phyloP scores from a whole-genome alignment of 2,888 invertebrate species.

The Metellina segmentata region DNA sequence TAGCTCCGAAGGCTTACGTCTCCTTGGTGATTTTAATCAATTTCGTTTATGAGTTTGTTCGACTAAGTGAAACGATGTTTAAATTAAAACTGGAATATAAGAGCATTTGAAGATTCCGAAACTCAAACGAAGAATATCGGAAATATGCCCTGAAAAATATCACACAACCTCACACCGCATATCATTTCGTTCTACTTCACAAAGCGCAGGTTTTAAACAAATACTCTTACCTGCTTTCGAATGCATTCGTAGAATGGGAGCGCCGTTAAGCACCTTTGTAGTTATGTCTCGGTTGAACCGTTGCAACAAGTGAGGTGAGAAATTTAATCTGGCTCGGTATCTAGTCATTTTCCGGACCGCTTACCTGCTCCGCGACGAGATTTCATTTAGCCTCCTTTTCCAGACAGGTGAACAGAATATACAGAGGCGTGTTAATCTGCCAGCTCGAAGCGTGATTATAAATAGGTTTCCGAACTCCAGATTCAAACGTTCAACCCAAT shows the following conservation, averaged over 20 bases:
- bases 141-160: too few species aligned
- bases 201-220: neutral
- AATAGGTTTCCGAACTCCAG: neutral
- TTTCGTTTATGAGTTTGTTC: too few species aligned
- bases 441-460: neutral
- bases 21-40: too few species aligned
- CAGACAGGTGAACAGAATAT: neutral
- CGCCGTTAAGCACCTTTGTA: constrained; percentile 9
- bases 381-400: constrained; percentile 21
- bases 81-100: too few species aligned
- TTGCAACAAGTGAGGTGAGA: constrained; percentile 21
- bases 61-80: too few species aligned
- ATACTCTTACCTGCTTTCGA: constrained; percentile 4
- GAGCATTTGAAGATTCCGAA: too few species aligned
- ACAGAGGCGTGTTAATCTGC: neutral
- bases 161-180: too few species aligned
- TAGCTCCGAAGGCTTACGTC: too few species aligned
- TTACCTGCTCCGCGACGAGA: neutral
- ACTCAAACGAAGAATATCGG: too few species aligned
- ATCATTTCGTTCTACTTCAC: too few species aligned
- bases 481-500: neutral
- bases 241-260: neutral
- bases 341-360: constrained; percentile 19
- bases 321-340: constrained; percentile 35
- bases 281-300: neutral